Conservation (phyloP, 2,888 invertebrate genomes). For the Saturnia pavonia region DNA sequence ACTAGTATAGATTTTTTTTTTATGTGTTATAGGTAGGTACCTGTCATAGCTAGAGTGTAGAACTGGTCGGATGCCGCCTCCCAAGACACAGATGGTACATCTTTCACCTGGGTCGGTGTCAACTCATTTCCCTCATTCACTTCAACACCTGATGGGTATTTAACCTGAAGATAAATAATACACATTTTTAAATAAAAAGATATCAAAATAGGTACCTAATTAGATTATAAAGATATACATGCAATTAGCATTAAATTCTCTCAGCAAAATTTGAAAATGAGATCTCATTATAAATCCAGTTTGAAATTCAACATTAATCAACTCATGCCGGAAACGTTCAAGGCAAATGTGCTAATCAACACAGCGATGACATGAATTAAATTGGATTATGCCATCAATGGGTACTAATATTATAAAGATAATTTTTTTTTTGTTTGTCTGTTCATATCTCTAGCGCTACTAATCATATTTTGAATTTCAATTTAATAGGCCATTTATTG, state of each 20-base stretch:
- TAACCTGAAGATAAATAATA: conserved; percentile 59
- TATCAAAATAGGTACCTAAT: too few species aligned
- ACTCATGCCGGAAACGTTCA: not conserved
- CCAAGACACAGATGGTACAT: conserved; percentile 87
- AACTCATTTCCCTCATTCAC: conserved; percentile 86
- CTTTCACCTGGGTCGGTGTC: conserved; percentile 89
- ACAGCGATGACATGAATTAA: not conserved
- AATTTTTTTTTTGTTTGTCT: too few species aligned
- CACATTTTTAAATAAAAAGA: not conserved
- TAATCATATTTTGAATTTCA: too few species aligned
- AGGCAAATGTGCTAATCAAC: not conserved
- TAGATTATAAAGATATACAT: not conserved
- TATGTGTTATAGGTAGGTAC: conserved; percentile 57
- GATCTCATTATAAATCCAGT: not conserved
- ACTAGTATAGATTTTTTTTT: too few species aligned
- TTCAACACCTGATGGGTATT: conserved; percentile 74
- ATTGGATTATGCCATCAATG: too few species aligned
- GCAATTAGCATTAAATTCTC: not conserved
- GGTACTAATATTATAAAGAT: too few species aligned
- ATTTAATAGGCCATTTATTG: too few species aligned
- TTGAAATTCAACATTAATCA: not conserved
- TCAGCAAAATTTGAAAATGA: not conserved
- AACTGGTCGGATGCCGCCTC: conserved; percentile 77
- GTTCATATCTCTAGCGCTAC: too few species aligned
- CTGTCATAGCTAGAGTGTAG: conserved; percentile 92